Percentiles rank a stretch among this genome's conserved stretches.
Conservation (phyloP, 2,888 invertebrate genomes). For the Drosophila neotestacea region DNA sequence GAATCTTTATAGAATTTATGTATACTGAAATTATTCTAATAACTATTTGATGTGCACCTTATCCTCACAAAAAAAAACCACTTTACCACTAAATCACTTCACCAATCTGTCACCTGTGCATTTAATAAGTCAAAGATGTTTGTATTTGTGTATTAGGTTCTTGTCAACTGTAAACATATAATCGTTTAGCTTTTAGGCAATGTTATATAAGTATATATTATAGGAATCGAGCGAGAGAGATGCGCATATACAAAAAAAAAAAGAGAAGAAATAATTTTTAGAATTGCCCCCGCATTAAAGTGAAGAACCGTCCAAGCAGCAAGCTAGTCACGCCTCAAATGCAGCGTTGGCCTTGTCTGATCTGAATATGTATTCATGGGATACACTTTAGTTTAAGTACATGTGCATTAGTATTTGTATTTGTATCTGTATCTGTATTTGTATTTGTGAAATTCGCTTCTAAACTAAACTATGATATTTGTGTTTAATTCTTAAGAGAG, state of each 20-base stretch:
- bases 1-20: conserved; percentile 34
- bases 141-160: conserved; percentile 58
- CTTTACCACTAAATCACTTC: not conserved
- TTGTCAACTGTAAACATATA: conserved; percentile 36
- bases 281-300: conserved; percentile 71
- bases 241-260: conserved; percentile 12
- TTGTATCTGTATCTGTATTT: conserved; percentile 5
- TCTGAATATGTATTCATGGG: conserved; percentile 55
- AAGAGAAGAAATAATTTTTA: conserved; percentile 13
- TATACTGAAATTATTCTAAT: conserved; percentile 37
- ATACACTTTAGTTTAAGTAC: conserved; percentile 70
- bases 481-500: conserved; percentile 42
- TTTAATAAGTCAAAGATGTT: conserved; percentile 59
- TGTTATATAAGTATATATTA: conserved; percentile 10
- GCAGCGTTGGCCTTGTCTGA: conserved; percentile 58
- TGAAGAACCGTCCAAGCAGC: conserved; percentile 74
- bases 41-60: conserved; percentile 33
- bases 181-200: conserved; percentile 58
- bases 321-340: conserved; percentile 41
- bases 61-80: not conserved
- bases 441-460: conserved; percentile 51
- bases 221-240: not conserved
- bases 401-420: conserved; percentile 53
- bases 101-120: conserved; percentile 54
- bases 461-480: conserved; percentile 40